Conservation (phyloP, 1,140 invertebrate species). For the Drosophila virilis region DNA sequence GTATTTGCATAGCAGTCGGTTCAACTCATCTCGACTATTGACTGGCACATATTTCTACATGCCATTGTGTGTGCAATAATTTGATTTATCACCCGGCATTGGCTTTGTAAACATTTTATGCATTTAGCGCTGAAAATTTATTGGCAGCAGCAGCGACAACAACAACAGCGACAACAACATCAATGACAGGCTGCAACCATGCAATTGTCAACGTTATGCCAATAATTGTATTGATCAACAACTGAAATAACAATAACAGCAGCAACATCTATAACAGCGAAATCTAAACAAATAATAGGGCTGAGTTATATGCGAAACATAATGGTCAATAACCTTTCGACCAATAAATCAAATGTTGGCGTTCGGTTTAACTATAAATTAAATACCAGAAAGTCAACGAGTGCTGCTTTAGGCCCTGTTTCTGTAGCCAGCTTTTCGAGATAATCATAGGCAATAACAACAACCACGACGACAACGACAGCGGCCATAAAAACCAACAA, state of each 20-base stretch:
- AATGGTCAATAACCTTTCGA: slow-evolving; percentile 77
- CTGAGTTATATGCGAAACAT: slow-evolving; percentile 55
- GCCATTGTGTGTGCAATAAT: slow-evolving; percentile 34
- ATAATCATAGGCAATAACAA: slow-evolving; percentile 38
- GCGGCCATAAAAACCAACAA: slow-evolving; percentile 51
- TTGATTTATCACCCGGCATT: slow-evolving; percentile 51
- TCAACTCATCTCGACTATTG: neutral
- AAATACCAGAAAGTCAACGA: slow-evolving; percentile 53
- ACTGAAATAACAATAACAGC: slow-evolving; percentile 15
- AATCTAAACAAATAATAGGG: slow-evolving; percentile 52
- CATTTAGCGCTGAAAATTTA: slow-evolving; percentile 67
- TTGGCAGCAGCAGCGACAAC: slow-evolving; percentile 23
- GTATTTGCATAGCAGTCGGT: neutral
- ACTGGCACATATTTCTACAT: slow-evolving; percentile 13
- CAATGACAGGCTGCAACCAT: slow-evolving; percentile 39
- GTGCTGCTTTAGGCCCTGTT: slow-evolving; percentile 3
- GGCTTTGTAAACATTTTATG: slow-evolving; percentile 62
- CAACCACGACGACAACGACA: slow-evolving; percentile 6
- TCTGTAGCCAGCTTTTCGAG: slow-evolving; percentile 12
- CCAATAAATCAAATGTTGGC: slow-evolving; percentile 76
- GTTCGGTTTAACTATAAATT: slow-evolving; percentile 74
- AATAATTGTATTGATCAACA: slow-evolving; percentile 69
- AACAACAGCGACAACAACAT: slow-evolving; percentile 27
- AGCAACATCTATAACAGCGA: slow-evolving; percentile 9
- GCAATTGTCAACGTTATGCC: slow-evolving; percentile 50